phyloP scores from a whole-genome alignment of 2,113 vertebrate species.

The Willisornis vidua region DNA sequence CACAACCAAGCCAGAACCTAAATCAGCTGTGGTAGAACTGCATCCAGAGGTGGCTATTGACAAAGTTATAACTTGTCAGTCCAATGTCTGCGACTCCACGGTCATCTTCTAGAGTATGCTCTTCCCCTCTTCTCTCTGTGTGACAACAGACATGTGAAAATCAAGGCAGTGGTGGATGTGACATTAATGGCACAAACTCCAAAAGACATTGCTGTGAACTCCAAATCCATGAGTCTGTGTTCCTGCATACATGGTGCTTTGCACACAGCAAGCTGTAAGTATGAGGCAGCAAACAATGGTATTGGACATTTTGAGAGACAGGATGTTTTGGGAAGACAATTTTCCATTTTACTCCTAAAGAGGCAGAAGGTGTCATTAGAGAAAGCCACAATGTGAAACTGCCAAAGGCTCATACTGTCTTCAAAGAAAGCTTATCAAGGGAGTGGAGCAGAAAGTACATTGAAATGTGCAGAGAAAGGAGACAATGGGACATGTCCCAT shows the following conservation, averaged over 20 bases:
- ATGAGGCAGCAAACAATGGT: neutral
- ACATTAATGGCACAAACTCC: accelerated
- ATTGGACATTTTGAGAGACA: neutral
- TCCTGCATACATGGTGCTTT: neutral
- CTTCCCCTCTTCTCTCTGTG: neutral
- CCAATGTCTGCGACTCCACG: neutral
- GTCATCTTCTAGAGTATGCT: neutral
- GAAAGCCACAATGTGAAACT: neutral
- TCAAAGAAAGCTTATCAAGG: neutral
- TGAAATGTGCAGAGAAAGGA: neutral
- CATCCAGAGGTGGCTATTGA: neutral
- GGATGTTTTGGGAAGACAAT: neutral
- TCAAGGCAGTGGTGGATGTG: neutral
- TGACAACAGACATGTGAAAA: neutral
- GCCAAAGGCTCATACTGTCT: neutral
- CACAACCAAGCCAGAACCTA: neutral
- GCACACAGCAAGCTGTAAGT: neutral
- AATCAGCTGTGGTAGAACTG: neutral
- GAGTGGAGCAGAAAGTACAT: neutral
- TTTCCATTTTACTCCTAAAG: neutral
- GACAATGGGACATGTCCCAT: neutral
- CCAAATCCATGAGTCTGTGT: neutral
- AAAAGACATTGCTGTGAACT: neutral
- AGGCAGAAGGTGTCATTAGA: neutral
- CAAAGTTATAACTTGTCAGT: too few species aligned